These are phyloP conservation scores for Falco berigora DNA, from an alignment of 2,797 vertebrate genomes.

Conservation along the genomic window DNA sequence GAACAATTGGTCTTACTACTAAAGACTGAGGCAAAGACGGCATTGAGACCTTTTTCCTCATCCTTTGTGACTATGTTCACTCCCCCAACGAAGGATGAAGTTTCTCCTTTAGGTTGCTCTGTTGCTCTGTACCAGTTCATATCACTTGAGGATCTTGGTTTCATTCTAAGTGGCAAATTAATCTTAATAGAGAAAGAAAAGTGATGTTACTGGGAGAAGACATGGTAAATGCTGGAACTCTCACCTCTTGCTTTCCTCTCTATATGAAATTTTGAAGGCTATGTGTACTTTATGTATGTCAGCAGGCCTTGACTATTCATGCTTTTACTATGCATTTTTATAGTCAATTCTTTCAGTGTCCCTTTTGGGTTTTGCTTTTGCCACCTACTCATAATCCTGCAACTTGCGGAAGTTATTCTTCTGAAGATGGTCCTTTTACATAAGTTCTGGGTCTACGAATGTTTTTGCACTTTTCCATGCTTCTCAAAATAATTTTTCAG, in stretches of 20 bases:
- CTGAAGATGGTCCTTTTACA: background rate
- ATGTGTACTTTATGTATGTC: background rate
- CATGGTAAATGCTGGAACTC: background rate
- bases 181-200: background rate
- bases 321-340: background rate
- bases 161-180: background rate
- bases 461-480: accelerated
- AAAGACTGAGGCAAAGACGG: background rate
- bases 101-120: background rate
- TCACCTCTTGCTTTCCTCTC: background rate
- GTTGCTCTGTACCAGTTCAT: background rate
- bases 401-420: background rate
- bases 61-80: background rate
- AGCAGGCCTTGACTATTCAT: background rate
- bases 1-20: no score
- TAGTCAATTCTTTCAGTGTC: background rate
- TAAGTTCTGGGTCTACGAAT: background rate
- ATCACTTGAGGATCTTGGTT: background rate
- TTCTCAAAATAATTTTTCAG: background rate
- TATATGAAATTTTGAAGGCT: background rate
- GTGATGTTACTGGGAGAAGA: background rate
- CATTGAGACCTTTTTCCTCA: background rate
- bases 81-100: background rate
- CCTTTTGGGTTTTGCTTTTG: background rate
- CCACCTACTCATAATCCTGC: background rate